A percentile compares a stretch with the other conserved stretches of the same genome.
phyloP scores from a whole-genome alignment of 2,888 invertebrate genomes.

The Tipula vernalis region DNA sequence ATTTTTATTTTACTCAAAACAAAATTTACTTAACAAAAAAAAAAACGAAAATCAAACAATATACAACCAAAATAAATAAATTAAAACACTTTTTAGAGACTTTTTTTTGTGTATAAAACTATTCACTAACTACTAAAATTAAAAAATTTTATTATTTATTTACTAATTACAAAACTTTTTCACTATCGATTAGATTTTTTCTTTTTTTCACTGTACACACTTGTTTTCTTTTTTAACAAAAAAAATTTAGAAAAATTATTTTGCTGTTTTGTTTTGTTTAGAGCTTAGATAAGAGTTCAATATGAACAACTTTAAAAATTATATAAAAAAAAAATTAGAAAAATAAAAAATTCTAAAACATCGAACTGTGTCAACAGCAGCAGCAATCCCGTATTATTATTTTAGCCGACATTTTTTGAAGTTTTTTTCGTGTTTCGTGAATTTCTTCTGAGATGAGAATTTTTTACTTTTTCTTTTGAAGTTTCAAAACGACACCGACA shows the following conservation, averaged over 20 bases:
- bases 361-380: neutral
- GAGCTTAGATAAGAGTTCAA: neutral
- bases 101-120: neutral
- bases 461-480: neutral
- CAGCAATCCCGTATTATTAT: neutral
- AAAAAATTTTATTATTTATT: neutral
- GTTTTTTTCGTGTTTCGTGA: neutral
- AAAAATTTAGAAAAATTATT: neutral
- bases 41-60: neutral
- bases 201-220: neutral
- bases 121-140: neutral
- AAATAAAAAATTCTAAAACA: neutral
- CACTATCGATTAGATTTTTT: neutral
- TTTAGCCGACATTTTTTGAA: neutral
- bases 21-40: neutral
- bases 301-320: neutral
- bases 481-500: neutral
- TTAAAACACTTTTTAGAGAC: neutral
- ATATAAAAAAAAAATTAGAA: neutral
- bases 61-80: neutral
- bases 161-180: constrained; percentile 5
- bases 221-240: neutral
- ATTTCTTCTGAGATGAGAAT: neutral
- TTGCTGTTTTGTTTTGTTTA: neutral
- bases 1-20: neutral